Base-by-base conservation (phyloP, 2,113 vertebrate genomes). In the Apaloderma vittatum region DNA sequence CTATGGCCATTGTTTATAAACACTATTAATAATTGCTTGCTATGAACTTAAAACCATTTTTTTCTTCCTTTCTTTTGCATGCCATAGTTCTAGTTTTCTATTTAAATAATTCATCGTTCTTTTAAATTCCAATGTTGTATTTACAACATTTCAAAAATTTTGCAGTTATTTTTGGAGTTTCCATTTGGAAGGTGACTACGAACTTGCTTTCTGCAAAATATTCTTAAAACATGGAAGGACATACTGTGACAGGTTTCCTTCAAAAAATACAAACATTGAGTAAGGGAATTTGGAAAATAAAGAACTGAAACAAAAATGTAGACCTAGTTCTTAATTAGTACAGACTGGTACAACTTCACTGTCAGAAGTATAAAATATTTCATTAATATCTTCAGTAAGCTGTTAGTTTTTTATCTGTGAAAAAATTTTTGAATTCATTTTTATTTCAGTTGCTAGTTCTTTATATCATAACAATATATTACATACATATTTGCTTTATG, bases 41-140 rank as follows among this genome's bases (percentile, higher is more conserved):
- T 88, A 40, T 85, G 92, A 52, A 81, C 57, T 78, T 77, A 49
- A 75, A 67, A 49, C 18, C 11, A 57, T n/a, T 83, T 51, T 78
- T 92, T 93, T 94, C 43, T 61, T 91, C 9, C n/a, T 32, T 76
- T 67, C 49, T 79, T 94, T 85, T 92, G 61, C 40, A 58, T 54
- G 37, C 13, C 45, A 54, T 82, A 88, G 1, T 77, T 72, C 36
- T 77, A 30, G 11, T 40, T 81, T 81, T 84, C 49, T 67, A 26
- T 59, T n/a, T 72, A 93, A 90, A 85, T 82, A 88, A 76, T 48
- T 67, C 16, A 75, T 32, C 24, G 48, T 66, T 91, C 21, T 92
- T 62, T 77, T 81, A 89, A 91, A 62, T 87, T 76, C 58, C n/a
- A 79, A 17, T 37, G 6, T 43, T 81, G 9, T 58, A 82, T 90